Percentiles rank a stretch among this genome's conserved stretches.
Conservation (phyloP, 2,888 invertebrate genomes). For the Actias luna region DNA sequence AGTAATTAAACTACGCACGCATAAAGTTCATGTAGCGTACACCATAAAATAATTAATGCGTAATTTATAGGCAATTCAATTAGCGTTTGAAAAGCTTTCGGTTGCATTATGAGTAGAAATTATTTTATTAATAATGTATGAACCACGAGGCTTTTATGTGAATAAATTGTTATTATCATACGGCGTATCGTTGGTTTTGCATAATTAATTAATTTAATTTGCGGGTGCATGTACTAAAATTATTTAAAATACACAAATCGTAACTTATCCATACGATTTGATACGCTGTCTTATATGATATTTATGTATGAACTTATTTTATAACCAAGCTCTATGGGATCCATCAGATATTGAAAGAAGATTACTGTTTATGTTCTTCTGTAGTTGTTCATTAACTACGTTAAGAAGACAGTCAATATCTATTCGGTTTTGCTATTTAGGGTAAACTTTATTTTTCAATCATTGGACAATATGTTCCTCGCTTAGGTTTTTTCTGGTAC, state of each 20-base stretch:
- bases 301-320: neutral
- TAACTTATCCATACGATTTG: neutral
- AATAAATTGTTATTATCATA: neutral
- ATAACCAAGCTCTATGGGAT: neutral
- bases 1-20: neutral
- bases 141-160: neutral
- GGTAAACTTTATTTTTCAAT: too few relatives aligned
- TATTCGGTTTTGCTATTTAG: too few relatives aligned
- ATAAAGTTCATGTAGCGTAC: neutral
- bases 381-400: neutral
- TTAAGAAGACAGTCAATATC: too few relatives aligned
- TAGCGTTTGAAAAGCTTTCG: neutral
- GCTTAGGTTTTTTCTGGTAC: neutral
- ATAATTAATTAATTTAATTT: neutral
- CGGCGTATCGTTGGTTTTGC: neutral
- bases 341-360: neutral
- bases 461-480: neutral
- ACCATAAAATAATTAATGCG: neutral
- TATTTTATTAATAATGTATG: neutral
- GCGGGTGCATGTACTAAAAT: neutral
- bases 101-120: neutral
- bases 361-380: neutral
- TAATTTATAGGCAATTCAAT: constrained; percentile 3
- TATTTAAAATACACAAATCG: neutral
- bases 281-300: neutral